Evolutionary conservation across 2,797 vertebrate genomes (phyloP).

Genomic region (Anabacerthia variegaticeps): DNA sequence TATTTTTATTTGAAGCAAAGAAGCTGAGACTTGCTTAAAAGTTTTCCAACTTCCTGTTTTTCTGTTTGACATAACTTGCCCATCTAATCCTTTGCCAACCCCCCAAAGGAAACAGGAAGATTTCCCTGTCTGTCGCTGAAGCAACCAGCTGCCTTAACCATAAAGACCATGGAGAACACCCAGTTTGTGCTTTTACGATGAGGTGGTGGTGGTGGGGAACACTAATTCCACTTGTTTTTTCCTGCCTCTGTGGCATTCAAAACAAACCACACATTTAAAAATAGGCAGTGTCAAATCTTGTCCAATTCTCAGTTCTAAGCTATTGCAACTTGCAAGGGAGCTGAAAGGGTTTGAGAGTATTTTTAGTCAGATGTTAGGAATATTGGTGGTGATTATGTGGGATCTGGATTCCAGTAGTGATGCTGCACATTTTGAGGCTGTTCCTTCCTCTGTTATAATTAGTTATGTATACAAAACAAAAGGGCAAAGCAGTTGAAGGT

Average conservation of each 20-base stretch:
- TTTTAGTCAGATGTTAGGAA: background rate
- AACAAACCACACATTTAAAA: background rate
- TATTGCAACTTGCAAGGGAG: background rate
- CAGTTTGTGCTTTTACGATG: background rate
- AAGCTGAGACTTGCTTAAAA: constrained; percentile 69
- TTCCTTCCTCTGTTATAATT: background rate
- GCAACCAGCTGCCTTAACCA: constrained; percentile 42
- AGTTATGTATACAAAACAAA: background rate
- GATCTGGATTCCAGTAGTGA: background rate
- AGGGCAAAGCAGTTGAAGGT: background rate
- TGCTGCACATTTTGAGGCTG: background rate
- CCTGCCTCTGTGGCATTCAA: background rate
- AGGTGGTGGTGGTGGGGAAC: background rate
- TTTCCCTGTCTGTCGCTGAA: constrained; percentile 41
- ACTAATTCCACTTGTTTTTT: background rate
- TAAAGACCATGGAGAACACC: constrained; percentile 9
- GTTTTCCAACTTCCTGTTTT: constrained; percentile 69
- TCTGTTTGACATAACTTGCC: constrained; percentile 21
- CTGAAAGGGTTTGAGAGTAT: background rate
- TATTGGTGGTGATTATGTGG: background rate
- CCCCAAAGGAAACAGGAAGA: constrained; percentile 47
- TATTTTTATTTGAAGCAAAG: constrained; percentile 39
- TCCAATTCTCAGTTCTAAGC: background rate
- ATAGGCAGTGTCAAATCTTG: background rate
- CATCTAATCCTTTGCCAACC: constrained; percentile 35